Evolutionary conservation across 2,797 vertebrate genomes (phyloP).

Genomic region (Chelonia mydas): DNA sequence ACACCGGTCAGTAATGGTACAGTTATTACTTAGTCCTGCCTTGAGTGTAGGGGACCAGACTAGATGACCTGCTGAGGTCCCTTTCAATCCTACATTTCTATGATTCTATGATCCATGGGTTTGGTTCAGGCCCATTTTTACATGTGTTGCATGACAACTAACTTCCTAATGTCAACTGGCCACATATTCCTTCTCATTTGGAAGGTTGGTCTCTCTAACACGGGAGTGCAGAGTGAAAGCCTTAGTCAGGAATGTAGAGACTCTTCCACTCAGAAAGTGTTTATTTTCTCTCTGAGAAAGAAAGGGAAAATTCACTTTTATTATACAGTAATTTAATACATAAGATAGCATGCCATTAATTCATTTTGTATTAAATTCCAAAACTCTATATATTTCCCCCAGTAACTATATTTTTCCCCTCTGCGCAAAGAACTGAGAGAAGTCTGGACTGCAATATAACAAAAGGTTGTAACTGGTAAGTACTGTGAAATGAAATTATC

Average conservation of each 20-base stretch:
- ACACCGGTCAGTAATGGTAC: background rate
- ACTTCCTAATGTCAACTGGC: background rate
- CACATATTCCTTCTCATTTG: background rate
- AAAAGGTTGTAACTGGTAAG: background rate
- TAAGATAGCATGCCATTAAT: background rate
- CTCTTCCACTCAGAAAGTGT: background rate
- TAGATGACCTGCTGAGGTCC: background rate
- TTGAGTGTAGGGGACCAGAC: background rate
- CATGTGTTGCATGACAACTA: background rate
- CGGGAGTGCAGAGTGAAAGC: background rate
- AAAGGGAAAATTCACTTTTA: background rate
- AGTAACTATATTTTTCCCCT: background rate
- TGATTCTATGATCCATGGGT: background rate
- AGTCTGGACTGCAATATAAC: background rate
- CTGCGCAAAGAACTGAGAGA: background rate
- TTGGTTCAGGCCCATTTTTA: background rate
- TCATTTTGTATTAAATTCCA: background rate
- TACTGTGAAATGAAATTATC: background rate
- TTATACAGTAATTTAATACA: background rate
- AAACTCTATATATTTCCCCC: background rate
- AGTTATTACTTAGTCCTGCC: background rate
- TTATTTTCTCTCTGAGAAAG: background rate
- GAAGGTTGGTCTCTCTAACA: background rate
- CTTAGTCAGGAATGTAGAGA: background rate
- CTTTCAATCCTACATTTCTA: background rate